Evolutionary conservation across 1,140 invertebrate species (phyloP), one percentile per base, ranked within the genome.

Genomic region (Drosophila melanica): DNA sequence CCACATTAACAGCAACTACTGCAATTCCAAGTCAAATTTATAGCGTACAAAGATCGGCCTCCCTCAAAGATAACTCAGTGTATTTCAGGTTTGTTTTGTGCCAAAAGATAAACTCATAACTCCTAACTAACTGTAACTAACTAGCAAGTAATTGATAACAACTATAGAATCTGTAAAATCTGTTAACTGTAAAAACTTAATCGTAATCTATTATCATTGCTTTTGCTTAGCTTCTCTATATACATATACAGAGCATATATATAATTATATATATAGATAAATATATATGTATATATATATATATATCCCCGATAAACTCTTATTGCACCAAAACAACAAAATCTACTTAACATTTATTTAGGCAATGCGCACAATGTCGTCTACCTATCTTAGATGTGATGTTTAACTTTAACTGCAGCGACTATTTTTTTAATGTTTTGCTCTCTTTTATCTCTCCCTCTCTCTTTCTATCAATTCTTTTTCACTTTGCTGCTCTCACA

Each of bases 21-120:
- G 92, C 69, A 51, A 63, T 59, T 75, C 68, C 92, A 93, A 86
- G 90, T 92, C 90, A 85, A 89, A 79, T 80, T 79, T 92, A 91
- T 91, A 81, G 87, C 77, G 91, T 92, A 82, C 91, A 92, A 92
- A 92, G 91, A 91, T 92, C 91, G 84, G 91, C 91, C 55, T 92
- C 91, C 75, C 87, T 92, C 75, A 92, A 92, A 92, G 91, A 92
- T 90, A 91, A 92, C 81, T 90, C 85, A 85, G 79, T 90, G 70
- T 89, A 84, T 75, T 90, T 90, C 90, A 92, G 91, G 91, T 92
- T 91, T 91, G 90, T 91, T 91, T 75, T 54, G 55, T 64, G 77
- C 45, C 42, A 44, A 48, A 45, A 14, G 48, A 58, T 44, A 47
- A 55, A 58, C 16, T 63, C 55, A 50, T 48, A 62, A 64, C 55